phyloP scores from a whole-genome alignment of 2,888 invertebrate genomes.

The Chromoteleia sp. region DNA sequence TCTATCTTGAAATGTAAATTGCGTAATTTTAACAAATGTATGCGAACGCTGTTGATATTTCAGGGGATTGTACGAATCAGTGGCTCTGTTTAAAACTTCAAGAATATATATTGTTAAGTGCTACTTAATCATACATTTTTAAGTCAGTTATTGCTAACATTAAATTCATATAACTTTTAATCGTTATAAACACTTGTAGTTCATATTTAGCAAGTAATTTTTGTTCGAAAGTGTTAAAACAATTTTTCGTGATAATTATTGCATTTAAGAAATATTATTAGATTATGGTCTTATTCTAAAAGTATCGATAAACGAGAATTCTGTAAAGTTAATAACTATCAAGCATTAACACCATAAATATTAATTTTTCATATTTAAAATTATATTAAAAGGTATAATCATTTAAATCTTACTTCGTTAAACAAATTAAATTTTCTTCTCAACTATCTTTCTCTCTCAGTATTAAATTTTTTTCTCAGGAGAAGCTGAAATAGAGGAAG shows the following conservation, averaged over 20 bases:
- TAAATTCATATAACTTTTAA: too few species aligned
- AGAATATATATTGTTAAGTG: too few species aligned
- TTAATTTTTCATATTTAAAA: conserved; percentile 8
- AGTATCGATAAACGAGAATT: too few species aligned
- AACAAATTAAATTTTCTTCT: neutral
- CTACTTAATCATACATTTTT: neutral
- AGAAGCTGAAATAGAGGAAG: conserved; percentile 60
- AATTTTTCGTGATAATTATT: neutral
- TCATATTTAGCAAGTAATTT: neutral
- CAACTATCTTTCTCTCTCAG: conserved; percentile 44
- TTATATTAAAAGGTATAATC: too few species aligned
- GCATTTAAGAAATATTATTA: neutral
- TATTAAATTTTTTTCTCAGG: conserved; percentile 58
- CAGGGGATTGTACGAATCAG: neutral
- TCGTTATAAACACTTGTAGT: too few species aligned
- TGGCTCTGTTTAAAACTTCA: neutral
- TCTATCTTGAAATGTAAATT: too few species aligned
- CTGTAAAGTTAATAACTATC: neutral
- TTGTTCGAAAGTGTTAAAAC: neutral
- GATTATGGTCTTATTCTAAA: too few species aligned
- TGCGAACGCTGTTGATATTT: neutral
- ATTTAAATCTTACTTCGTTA: conserved; percentile 10
- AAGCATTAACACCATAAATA: conserved; percentile 1
- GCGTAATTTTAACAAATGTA: too few species aligned
- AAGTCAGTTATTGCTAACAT: neutral